Conservation (phyloP, 1,140 invertebrate species). For the Dendroctonus ponderosae region DNA sequence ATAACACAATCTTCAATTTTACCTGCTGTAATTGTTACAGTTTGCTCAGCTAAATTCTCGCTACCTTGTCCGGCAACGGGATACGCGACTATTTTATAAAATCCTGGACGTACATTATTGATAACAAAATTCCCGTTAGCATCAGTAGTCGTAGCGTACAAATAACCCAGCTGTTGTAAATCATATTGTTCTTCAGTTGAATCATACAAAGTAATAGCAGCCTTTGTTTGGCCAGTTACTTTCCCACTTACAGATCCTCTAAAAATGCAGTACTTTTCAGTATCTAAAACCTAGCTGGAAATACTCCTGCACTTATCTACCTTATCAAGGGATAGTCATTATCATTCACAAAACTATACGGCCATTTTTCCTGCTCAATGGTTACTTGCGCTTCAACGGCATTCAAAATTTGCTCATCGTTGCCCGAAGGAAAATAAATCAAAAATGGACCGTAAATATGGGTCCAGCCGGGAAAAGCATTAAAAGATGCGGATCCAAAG, state of each 20-base stretch:
- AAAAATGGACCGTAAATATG: slow-evolving; percentile 24
- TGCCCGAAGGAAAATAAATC: slow-evolving; percentile 12
- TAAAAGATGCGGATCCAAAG: slow-evolving; percentile 10
- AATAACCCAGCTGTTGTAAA: slow-evolving; percentile 13
- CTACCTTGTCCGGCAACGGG: slow-evolving; percentile 7
- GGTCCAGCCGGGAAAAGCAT: slow-evolving; percentile 10
- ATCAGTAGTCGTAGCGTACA: slow-evolving; percentile 15
- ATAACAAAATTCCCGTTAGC: slow-evolving; percentile 11
- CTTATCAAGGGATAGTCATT: slow-evolving; percentile 12
- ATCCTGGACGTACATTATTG: slow-evolving; percentile 15
- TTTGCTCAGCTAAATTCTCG: slow-evolving; percentile 1
- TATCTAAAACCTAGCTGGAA: neutral
- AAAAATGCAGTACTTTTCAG: slow-evolving; percentile 2
- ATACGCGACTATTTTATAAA: slow-evolving; percentile 13
- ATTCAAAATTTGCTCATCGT: slow-evolving; percentile 1
- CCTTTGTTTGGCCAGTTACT: slow-evolving; percentile 3
- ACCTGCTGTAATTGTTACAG: slow-evolving; percentile 7
- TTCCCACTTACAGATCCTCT: slow-evolving; percentile 13
- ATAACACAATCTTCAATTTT: no score
- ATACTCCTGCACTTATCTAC: neutral
- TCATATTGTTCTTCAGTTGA: slow-evolving; percentile 9
- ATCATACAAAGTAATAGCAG: slow-evolving; percentile 10
- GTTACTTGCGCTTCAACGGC: slow-evolving; percentile 5
- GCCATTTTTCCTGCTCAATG: slow-evolving; percentile 16
- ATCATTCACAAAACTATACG: slow-evolving; percentile 13